Evolutionary conservation across 2,888 invertebrate genomes (phyloP).

Genomic region (Ormyrus thymus): DNA sequence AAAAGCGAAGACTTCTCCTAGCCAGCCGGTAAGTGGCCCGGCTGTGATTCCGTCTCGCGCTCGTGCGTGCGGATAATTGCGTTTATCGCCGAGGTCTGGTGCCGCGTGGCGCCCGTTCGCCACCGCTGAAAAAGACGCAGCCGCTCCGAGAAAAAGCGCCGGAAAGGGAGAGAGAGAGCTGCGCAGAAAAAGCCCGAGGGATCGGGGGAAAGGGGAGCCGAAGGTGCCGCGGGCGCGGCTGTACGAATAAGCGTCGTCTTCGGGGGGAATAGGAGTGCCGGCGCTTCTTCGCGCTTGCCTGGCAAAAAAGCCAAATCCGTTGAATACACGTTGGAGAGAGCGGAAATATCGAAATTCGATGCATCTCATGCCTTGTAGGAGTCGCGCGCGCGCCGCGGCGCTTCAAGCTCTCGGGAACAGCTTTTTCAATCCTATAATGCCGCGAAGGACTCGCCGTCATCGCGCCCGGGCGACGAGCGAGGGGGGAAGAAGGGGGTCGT

Average conservation of each 20-base stretch:
- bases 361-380: slow-evolving; percentile 27
- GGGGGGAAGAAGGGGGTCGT: slow-evolving; percentile 18
- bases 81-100: slow-evolving; percentile 38
- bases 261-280: too few species aligned
- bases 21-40: slow-evolving; percentile 37
- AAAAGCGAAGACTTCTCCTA: not conserved
- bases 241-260: too few species aligned
- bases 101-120: too few species aligned
- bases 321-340: slow-evolving; percentile 42
- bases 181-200: too few species aligned
- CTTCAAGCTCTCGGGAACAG: slow-evolving; percentile 33
- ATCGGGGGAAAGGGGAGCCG: too few species aligned
- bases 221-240: too few species aligned
- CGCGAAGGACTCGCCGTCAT: slow-evolving; percentile 46
- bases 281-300: not conserved
- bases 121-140: not conserved
- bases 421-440: slow-evolving; percentile 49
- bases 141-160: not conserved
- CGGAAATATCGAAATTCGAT: slow-evolving; percentile 49
- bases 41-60: slow-evolving; percentile 33
- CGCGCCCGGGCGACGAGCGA: not conserved
- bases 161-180: not conserved
- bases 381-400: slow-evolving; percentile 5
- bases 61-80: slow-evolving; percentile 57
- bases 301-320: slow-evolving; percentile 28